These are phyloP conservation scores for Agrenia bidenticulata DNA, from an alignment of 2,888 invertebrate species.

Conservation along the genomic window DNA sequence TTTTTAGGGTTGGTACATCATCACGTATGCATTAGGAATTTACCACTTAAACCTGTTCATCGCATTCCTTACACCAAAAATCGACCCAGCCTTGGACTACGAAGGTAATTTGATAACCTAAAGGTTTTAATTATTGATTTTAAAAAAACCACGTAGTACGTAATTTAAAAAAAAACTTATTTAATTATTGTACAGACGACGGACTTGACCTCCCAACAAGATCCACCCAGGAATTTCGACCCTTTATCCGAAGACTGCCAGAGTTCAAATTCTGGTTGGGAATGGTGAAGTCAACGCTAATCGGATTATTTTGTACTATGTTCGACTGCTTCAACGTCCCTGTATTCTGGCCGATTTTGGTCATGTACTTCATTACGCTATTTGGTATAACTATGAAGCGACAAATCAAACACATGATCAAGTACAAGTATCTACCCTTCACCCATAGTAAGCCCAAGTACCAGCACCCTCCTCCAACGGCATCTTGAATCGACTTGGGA, in stretches of 20 bases:
- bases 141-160: background rate
- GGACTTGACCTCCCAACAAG: conserved; percentile 94
- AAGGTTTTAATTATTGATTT: background rate
- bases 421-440: conserved; percentile 97
- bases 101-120: conserved; percentile 66
- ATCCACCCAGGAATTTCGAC: conserved; percentile 86
- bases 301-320: conserved; percentile 89
- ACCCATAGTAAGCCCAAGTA: conserved; percentile 97
- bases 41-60: conserved; percentile 99
- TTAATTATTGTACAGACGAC: conserved; percentile 62
- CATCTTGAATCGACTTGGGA: conserved; percentile 6
- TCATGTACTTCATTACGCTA: conserved; percentile 98
- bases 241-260: conserved; percentile 92
- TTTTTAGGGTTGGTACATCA: conserved; percentile 97
- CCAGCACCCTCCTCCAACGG: conserved; percentile 58
- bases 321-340: conserved; percentile 98
- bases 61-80: conserved; percentile 99
- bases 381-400: conserved; percentile 99
- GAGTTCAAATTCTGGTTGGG: conserved; percentile 99
- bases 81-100: conserved; percentile 95
- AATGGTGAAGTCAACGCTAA: conserved; percentile 86
- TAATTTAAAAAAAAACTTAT: conserved; percentile 2
- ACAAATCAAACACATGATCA: conserved; percentile 99
- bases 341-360: conserved; percentile 99
- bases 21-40: conserved; percentile 98